Conservation (phyloP, 2,888 invertebrate species). For the Caenorhabditis sp. region DNA sequence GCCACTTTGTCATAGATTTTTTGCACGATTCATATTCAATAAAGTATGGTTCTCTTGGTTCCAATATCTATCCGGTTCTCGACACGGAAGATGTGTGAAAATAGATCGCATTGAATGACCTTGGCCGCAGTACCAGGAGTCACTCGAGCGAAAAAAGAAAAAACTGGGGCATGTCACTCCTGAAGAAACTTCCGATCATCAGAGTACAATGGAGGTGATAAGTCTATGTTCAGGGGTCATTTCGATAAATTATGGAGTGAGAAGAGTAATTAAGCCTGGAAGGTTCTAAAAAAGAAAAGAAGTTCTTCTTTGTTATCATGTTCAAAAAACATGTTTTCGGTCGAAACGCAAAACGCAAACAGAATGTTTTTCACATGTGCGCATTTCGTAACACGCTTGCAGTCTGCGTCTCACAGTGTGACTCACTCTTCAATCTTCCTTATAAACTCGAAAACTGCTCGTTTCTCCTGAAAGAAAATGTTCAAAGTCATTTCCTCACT, state of each 20-base stretch:
- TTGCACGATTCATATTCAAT: constrained; percentile 10
- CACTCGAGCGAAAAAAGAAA: not conserved
- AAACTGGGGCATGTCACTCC: not conserved
- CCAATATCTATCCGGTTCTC: not conserved
- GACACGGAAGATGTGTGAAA: not conserved
- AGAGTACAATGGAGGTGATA: too few species aligned
- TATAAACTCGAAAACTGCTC: constrained; percentile 19
- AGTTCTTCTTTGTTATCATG: too few species aligned
- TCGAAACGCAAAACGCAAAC: not conserved
- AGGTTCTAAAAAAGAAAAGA: too few species aligned
- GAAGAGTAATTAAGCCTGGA: too few species aligned
- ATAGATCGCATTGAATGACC: not conserved
- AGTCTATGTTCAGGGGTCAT: too few species aligned
- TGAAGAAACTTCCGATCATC: not conserved
- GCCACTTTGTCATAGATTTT: constrained; percentile 8
- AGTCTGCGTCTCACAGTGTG: constrained; percentile 35
- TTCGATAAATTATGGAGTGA: too few species aligned
- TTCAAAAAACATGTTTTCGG: too few species aligned
- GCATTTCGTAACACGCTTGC: constrained; percentile 27
- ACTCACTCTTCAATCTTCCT: constrained; percentile 10
- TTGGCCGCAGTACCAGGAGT: not conserved
- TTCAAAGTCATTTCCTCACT: not conserved
- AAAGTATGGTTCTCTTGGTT: not conserved
- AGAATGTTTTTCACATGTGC: not conserved
- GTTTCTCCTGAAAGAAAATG: not conserved